A percentile compares a stretch with the other conserved stretches of the same genome.
Conservation (phyloP, 2,797 vertebrate species). For the Sebastes cheni region DNA sequence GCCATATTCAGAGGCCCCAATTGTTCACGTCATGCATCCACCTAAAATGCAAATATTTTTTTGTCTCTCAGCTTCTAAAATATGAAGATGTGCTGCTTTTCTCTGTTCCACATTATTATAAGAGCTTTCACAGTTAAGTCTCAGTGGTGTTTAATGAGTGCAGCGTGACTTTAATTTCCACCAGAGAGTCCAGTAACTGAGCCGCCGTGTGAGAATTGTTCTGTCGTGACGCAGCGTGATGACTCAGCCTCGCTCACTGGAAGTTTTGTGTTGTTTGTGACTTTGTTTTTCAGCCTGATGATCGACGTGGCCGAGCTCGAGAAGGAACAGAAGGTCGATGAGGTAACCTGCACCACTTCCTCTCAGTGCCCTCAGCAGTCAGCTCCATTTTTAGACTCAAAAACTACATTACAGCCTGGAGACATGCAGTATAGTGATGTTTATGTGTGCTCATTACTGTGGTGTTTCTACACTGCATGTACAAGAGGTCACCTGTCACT, state of each 20-base stretch:
- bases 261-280: not conserved
- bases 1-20: not conserved
- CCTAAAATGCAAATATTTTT: too few relatives aligned
- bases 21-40: too few relatives aligned
- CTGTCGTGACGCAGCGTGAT: not conserved
- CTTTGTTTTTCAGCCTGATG: constrained; percentile 79
- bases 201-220: not conserved
- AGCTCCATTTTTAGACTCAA: not conserved
- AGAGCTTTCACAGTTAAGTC: not conserved
- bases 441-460: too few relatives aligned
- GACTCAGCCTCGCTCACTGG: not conserved
- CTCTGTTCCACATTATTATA: too few relatives aligned
- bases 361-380: not conserved
- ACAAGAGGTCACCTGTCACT: too few relatives aligned
- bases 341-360: constrained; percentile 78
- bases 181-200: not conserved
- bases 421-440: not conserved
- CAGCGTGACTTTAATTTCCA: not conserved
- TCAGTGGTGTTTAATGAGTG: not conserved
- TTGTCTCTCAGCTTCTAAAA: too few relatives aligned
- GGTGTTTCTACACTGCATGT: too few relatives aligned
- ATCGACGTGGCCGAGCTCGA: constrained; percentile 88
- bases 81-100: too few relatives aligned
- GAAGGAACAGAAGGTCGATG: constrained; percentile 89
- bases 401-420: not conserved